Base-by-base conservation (phyloP, 2,888 invertebrate genomes). In the Dasysyrphus tricinctus region DNA sequence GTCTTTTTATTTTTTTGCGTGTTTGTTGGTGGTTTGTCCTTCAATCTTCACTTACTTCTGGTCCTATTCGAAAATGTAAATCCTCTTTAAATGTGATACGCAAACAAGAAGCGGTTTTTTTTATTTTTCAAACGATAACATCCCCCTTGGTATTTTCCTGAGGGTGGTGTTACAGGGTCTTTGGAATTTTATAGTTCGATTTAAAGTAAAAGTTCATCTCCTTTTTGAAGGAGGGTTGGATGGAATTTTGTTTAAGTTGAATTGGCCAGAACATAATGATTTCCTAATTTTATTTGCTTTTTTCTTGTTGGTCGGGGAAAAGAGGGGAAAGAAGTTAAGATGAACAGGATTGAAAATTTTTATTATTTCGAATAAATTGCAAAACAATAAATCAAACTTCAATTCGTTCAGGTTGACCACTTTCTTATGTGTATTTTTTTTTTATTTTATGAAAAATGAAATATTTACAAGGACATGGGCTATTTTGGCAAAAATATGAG, bases 181-280 rank as follows among this genome's bases (percentile, higher is more conserved):
- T 61, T 63, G 54, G 32, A 1, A 59, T 69, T 86, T 82, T 72
- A 77, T 69, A 61, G 85, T 82, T 57, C 56, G 63, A 82, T 82
- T 82, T 82, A 79, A 86, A 86, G 74, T 72, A 34, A 81, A 86
- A 82, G 44, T 80, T 73, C n/a, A 16, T 16, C 3, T 11, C 2
- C 1, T 11, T 37, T 12, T 12, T 34, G 34, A 70, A 81, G 34
- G 51, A 54, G 82, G 75, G 78, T 72, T 78, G 59, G 63, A 54
- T 37, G 54, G 81, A 70, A 69, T 86, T 63, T 86, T 39, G 9
- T 59, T 81, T 57, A 75, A 86, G 86, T 82, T 78, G 86, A 86
- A 86, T 86, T 86, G 78, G 65, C 73, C 75, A 70, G 86, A 86
- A 86, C 86, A 86, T 82, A 86, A 86, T 86, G 86, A 86, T 86